Evolutionary conservation across 2,797 vertebrate species (phyloP).

Genomic region (Alcedo quadribrachys): DNA sequence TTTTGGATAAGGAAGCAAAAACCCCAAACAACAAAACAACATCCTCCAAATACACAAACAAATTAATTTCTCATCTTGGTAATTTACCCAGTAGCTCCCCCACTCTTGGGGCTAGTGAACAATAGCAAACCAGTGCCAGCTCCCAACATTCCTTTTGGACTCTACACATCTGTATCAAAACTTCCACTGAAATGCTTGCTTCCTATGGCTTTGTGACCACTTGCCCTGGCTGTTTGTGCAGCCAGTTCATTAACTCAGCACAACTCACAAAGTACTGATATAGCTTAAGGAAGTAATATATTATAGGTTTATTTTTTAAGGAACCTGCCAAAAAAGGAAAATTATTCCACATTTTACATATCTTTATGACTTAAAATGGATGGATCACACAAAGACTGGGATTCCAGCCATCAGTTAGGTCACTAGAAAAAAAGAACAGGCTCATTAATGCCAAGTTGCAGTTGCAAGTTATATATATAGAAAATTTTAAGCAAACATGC

Average conservation of each 20-base stretch:
- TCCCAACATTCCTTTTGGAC: not conserved
- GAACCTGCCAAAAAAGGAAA: not conserved
- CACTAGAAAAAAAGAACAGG: not conserved
- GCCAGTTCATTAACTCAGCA: not conserved
- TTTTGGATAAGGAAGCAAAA: not conserved
- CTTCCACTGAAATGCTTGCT: not conserved
- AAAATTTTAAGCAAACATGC: not conserved
- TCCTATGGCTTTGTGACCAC: not conserved
- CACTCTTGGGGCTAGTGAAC: rapidly evolving
- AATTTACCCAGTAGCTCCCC: not conserved
- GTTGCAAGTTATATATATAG: not conserved
- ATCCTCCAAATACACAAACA: rapidly evolving
- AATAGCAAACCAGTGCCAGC: not conserved
- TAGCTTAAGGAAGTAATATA: not conserved
- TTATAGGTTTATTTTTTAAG: not conserved
- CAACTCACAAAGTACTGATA: not conserved
- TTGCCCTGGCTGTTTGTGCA: not conserved
- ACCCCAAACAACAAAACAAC: not conserved
- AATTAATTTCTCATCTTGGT: not conserved
- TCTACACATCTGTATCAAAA: not conserved
- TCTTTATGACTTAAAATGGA: not conserved
- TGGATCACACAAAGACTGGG: not conserved
- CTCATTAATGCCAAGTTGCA: not conserved
- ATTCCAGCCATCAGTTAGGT: not conserved
- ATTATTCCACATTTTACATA: not conserved